These are phyloP conservation scores for Myoxocephalus aenaeus DNA, from an alignment of 2,797 vertebrate species.

Conservation along the genomic window DNA sequence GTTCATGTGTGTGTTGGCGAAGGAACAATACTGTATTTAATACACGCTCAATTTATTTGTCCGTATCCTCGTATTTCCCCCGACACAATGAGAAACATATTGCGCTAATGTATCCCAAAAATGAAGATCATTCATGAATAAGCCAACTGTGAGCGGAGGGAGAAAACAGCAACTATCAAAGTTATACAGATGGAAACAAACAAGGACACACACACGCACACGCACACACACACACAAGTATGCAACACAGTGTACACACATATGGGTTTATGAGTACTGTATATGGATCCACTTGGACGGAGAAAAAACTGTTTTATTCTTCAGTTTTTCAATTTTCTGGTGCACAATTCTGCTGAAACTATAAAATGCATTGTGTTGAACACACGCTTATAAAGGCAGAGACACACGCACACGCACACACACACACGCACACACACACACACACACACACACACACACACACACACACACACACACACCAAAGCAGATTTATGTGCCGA, in stretches of 20 bases:
- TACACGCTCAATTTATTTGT: slow-evolving; percentile 32
- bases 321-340: slow-evolving; percentile 50
- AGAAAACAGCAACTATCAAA: slow-evolving; percentile 14
- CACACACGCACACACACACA: background rate
- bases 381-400: slow-evolving; percentile 7
- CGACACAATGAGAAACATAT: slow-evolving; percentile 35
- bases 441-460: background rate
- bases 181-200: background rate
- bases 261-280: slow-evolving; percentile 17
- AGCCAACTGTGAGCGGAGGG: slow-evolving; percentile 16
- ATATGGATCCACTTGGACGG: slow-evolving; percentile 37
- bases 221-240: background rate
- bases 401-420: background rate
- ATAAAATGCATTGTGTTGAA: slow-evolving; percentile 33
- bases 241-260: slow-evolving; percentile 18
- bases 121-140: slow-evolving; percentile 42
- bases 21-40: slow-evolving; percentile 34
- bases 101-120: slow-evolving; percentile 20
- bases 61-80: slow-evolving; percentile 21
- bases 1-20: background rate
- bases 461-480: slow-evolving; percentile 20
- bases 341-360: slow-evolving; percentile 40
- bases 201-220: background rate
- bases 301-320: slow-evolving; percentile 21
- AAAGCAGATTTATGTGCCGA: slow-evolving; percentile 24